phyloP scores from a whole-genome alignment of 1,140 invertebrate genomes.

The Reticulitermes speratus region DNA sequence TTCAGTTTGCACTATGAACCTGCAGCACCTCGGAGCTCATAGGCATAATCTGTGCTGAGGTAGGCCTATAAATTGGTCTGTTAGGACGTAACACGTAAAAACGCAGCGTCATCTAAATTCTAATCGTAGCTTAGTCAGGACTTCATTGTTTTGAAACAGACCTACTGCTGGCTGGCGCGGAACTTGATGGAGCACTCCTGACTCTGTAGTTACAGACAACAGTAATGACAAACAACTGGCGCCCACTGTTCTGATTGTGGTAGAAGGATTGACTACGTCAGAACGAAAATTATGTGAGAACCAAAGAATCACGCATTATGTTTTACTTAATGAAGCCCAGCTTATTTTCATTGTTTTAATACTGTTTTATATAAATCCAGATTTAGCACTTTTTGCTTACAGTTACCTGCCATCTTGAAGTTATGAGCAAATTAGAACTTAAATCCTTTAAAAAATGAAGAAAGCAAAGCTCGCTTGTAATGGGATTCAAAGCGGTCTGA shows the following conservation, averaged over 20 bases:
- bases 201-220: neutral
- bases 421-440: too few relatives aligned
- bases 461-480: too few relatives aligned
- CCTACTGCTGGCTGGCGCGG: neutral
- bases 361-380: too few relatives aligned
- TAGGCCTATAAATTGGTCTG: neutral
- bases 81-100: neutral
- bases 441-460: too few relatives aligned
- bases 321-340: too few relatives aligned
- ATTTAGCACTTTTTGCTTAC: too few relatives aligned
- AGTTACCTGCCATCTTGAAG: too few relatives aligned
- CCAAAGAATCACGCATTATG: too few relatives aligned
- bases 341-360: too few relatives aligned
- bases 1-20: neutral
- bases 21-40: neutral
- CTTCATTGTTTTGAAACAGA: neutral
- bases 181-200: neutral
- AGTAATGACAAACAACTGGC: neutral
- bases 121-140: neutral
- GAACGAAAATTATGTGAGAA: too few relatives aligned
- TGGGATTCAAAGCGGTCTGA: too few relatives aligned
- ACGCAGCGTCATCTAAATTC: conserved; percentile 10
- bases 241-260: neutral
- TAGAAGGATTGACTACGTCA: too few relatives aligned
- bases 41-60: neutral